phyloP scores from a whole-genome alignment of 92 coral and sea anemone genomes.

The Palythoa grandiflora region DNA sequence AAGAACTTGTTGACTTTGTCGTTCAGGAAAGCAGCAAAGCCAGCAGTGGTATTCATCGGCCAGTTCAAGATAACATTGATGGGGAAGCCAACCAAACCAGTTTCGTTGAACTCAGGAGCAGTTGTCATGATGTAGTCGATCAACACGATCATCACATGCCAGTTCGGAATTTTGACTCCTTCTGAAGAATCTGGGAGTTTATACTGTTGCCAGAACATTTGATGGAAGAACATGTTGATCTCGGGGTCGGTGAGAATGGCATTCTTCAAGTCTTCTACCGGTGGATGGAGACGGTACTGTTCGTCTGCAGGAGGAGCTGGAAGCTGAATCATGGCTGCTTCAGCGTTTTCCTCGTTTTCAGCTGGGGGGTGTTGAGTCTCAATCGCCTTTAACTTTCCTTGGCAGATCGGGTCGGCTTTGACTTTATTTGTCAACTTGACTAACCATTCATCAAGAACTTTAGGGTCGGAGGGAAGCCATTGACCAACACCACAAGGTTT shows the following conservation, averaged over 20 bases:
- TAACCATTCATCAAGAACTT: slow-evolving; percentile 67
- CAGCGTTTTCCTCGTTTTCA: slow-evolving; percentile 54
- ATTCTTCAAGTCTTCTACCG: slow-evolving; percentile 55
- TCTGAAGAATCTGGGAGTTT: slow-evolving; percentile 33
- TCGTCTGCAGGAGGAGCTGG: slow-evolving; percentile 17
- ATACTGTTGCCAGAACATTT: slow-evolving; percentile 77
- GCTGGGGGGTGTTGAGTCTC: slow-evolving; percentile 54
- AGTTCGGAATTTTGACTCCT: slow-evolving; percentile 46
- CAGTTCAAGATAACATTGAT: slow-evolving; percentile 69
- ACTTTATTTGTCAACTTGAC: slow-evolving; percentile 61
- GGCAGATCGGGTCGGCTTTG: slow-evolving; percentile 12
- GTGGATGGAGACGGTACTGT: slow-evolving; percentile 52
- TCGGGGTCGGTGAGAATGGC: slow-evolving; percentile 63
- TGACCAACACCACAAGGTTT: too few species aligned
- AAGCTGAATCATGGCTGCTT: slow-evolving; percentile 45
- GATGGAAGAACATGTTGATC: slow-evolving; percentile 79
- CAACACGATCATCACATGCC: slow-evolving; percentile 66
- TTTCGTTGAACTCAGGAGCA: slow-evolving; percentile 43
- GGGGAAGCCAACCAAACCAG: slow-evolving; percentile 64
- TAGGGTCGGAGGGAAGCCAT: too few species aligned
- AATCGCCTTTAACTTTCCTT: slow-evolving; percentile 55
- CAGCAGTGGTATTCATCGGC: slow-evolving; percentile 79
- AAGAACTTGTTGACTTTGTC: slow-evolving; percentile 73
- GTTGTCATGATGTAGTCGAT: slow-evolving; percentile 69
- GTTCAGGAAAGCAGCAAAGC: slow-evolving; percentile 75